Base-by-base conservation (phyloP, 2,113 vertebrate species). In the Ibidorhyncha struthersii region DNA sequence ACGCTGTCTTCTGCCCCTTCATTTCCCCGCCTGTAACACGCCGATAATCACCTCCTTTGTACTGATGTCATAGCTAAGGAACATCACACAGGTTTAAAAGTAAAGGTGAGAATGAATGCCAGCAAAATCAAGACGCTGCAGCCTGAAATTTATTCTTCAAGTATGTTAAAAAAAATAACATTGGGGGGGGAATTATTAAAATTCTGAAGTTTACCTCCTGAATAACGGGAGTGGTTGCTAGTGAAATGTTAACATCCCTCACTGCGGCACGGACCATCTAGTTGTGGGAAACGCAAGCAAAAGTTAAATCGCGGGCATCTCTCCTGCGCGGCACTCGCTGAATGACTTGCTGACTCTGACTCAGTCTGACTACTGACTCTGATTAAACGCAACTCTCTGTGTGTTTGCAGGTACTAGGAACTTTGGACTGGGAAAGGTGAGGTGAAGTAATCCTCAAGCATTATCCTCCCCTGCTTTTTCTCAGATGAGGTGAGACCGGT, bases 401-500 rank as follows among this genome's bases (percentile, higher is more conserved):
- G 66, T 96, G 4, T 92, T 95, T 93, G 53, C 90, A 95, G 97
- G 86, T 91, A 67, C 86, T 41, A n/a, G 65, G 72, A 95, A 43
- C 67, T 84, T 67, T n/a, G 82, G 91, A 27, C 73, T 92, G 94
- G 88, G 71, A 74, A 78, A 82, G 41, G 59, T 34, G 85, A 94
- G 86, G 67, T 55, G 63, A 70, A 95, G 47, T 11, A 45, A 93
- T 84, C 92, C 88, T 89, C 69, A 14, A 53, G 77, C 86, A 52
- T 30, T 71, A 3, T 72, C 72, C 63, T 93, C 61, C 89, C 79
- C 82, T 94, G 89, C 95, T 85, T 90, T 82, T 95, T 85, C 91
- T 59, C 77, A 86, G 97, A 66, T 14, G 96, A 96, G 97, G 96
- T 96, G 96, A 96, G 97, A 58, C 49, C 74, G 19, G 76, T 61